A percentile compares a stretch with the other conserved stretches of the same genome.
phyloP scores from a whole-genome alignment of 2,113 vertebrate species.

The Prionailurus bengalensis region DNA sequence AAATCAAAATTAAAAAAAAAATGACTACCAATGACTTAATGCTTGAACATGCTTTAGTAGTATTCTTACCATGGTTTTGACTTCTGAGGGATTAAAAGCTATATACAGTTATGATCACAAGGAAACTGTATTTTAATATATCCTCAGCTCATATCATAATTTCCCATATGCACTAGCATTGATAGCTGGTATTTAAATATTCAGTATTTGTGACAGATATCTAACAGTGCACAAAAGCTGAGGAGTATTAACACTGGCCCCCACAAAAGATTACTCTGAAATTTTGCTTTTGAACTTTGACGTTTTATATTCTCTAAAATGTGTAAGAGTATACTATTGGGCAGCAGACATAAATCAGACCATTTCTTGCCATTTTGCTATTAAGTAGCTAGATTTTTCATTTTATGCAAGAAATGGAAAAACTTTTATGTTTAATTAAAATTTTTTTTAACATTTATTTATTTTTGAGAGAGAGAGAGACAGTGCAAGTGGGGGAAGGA shows the following conservation, averaged over 20 bases:
- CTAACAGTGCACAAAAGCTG: neutral
- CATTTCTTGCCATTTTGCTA: neutral
- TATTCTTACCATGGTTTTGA: neutral
- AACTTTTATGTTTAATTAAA: neutral
- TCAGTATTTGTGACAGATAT: neutral
- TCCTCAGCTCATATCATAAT: neutral
- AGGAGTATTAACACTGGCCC: neutral
- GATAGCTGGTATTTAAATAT: neutral
- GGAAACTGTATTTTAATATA: neutral
- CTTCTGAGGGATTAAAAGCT: neutral
- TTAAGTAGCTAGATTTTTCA: conserved; percentile 11
- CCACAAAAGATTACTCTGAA: neutral
- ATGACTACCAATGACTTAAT: neutral
- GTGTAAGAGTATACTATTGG: neutral
- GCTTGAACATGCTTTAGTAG: neutral
- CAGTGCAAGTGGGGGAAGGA: too few relatives aligned
- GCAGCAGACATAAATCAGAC: neutral
- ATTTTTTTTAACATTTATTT: too few relatives aligned
- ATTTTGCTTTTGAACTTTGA: conserved; percentile 4
- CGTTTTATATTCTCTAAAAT: neutral
- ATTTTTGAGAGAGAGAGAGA: too few relatives aligned
- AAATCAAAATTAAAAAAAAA: neutral
- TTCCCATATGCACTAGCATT: neutral
- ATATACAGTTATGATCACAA: neutral
- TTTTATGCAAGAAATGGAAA: neutral